A percentile compares a stretch with the other conserved stretches of the same genome.
These are phyloP conservation scores for Catharus minimus DNA, from an alignment of 2,113 vertebrate species.

Conservation along the genomic window DNA sequence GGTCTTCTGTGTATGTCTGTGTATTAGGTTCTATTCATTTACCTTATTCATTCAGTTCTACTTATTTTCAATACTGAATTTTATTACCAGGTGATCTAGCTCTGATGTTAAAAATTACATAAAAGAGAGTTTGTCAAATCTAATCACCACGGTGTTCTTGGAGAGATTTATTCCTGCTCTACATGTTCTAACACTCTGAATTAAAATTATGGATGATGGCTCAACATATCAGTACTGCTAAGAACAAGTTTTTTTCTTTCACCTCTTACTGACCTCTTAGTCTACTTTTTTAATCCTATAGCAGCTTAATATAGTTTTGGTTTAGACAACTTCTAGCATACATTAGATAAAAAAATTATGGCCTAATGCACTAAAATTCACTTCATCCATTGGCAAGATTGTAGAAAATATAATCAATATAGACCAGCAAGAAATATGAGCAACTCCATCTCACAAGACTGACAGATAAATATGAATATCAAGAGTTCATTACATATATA, in stretches of 20 bases:
- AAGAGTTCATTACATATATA: neutral
- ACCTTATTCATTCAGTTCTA: neutral
- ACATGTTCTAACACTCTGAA: neutral
- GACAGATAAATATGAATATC: neutral
- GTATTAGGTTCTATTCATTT: neutral
- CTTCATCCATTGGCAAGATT: neutral
- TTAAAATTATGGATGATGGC: neutral
- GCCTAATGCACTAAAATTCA: neutral
- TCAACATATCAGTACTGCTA: neutral
- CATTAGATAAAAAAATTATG: neutral
- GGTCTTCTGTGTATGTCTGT: neutral
- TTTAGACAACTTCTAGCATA: neutral
- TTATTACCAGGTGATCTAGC: neutral
- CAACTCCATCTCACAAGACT: neutral
- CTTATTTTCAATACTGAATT: neutral
- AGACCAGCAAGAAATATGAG: neutral
- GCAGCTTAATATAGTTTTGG: neutral
- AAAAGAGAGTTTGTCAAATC: neutral
- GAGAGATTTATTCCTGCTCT: neutral
- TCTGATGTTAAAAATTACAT: neutral
- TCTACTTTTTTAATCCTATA: neutral
- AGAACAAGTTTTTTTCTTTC: neutral
- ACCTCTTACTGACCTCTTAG: neutral
- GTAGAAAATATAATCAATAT: neutral
- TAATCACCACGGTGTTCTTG: neutral